A percentile compares a stretch with the other conserved stretches of the same genome.
These are phyloP conservation scores for Pygoscelis antarcticus DNA, from an alignment of 2,113 vertebrate genomes.

Conservation along the genomic window DNA sequence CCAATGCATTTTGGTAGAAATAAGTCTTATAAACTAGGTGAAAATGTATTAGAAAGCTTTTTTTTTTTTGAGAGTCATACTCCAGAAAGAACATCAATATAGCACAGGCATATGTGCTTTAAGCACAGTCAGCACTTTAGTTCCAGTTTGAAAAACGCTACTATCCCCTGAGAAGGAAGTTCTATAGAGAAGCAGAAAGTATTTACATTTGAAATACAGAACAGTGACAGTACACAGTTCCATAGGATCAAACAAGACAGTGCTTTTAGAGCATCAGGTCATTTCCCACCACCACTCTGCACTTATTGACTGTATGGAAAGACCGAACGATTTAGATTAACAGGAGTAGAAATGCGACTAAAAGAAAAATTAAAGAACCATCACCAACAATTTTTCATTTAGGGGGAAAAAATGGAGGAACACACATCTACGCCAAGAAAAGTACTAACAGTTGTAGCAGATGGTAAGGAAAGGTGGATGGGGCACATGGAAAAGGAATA, in stretches of 20 bases:
- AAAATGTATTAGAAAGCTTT: neutral
- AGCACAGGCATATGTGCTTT: neutral
- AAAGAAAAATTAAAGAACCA: constrained; percentile 40
- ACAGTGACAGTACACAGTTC: neutral
- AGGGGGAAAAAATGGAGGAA: constrained; percentile 41
- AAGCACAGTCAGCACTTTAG: neutral
- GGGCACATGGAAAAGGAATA: constrained; percentile 50
- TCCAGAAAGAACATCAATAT: neutral
- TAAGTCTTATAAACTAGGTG: neutral
- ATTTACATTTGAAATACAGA: neutral
- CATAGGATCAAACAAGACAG: neutral
- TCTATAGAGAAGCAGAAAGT: neutral
- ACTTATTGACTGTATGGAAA: neutral
- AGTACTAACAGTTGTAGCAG: constrained; percentile 57
- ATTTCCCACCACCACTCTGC: neutral
- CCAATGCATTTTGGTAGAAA: neutral
- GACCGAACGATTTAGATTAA: neutral
- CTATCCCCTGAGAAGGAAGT: neutral
- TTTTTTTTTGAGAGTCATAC: neutral
- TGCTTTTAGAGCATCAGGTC: neutral
- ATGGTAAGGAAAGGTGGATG: constrained; percentile 53
- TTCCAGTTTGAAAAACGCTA: neutral
- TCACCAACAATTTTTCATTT: constrained; percentile 40
- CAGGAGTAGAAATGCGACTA: neutral
- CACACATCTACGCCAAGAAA: constrained; percentile 25